These are phyloP conservation scores for Maccullochella peelii DNA, from an alignment of 2,113 vertebrate genomes.

Conservation along the genomic window DNA sequence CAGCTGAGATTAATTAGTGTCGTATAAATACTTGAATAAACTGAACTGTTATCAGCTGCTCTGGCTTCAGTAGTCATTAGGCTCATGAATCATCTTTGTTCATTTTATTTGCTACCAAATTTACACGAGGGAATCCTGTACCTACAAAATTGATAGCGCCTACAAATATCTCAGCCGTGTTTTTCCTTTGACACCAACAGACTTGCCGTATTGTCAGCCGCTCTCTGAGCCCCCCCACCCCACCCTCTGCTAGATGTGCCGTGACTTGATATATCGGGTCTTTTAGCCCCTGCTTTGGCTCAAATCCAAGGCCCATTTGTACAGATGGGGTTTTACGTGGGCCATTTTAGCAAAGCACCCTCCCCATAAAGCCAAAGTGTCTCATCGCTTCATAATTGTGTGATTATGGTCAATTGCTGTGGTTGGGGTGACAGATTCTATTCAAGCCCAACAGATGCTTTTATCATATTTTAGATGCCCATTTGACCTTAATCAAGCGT, in stretches of 20 bases:
- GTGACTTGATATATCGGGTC: slow-evolving; percentile 66
- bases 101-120: slow-evolving; percentile 48
- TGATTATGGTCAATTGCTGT: slow-evolving; percentile 76
- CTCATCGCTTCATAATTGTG: slow-evolving; percentile 76
- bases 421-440: slow-evolving; percentile 67
- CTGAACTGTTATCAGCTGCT: slow-evolving; percentile 38
- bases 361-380: slow-evolving; percentile 76
- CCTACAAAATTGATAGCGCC: slow-evolving; percentile 36
- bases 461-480: slow-evolving; percentile 69
- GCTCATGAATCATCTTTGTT: slow-evolving; percentile 59
- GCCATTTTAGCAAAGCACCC: slow-evolving; percentile 76
- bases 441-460: slow-evolving; percentile 69
- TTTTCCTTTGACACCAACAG: slow-evolving; percentile 48
- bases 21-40: slow-evolving; percentile 48
- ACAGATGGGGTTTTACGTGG: slow-evolving; percentile 77
- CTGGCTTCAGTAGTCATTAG: slow-evolving; percentile 33
- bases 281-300: slow-evolving; percentile 72
- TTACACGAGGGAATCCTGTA: slow-evolving; percentile 36
- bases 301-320: slow-evolving; percentile 73
- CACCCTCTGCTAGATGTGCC: slow-evolving; percentile 48
- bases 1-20: slow-evolving; percentile 43
- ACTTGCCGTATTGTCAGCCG: slow-evolving; percentile 37
- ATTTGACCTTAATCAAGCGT: slow-evolving; percentile 73
- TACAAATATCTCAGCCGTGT: slow-evolving; percentile 46
- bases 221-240: slow-evolving; percentile 7